Evolutionary conservation across 2,888 invertebrate genomes (phyloP), one percentile per base, ranked within the genome.

Genomic region (Campoplex nolae): DNA sequence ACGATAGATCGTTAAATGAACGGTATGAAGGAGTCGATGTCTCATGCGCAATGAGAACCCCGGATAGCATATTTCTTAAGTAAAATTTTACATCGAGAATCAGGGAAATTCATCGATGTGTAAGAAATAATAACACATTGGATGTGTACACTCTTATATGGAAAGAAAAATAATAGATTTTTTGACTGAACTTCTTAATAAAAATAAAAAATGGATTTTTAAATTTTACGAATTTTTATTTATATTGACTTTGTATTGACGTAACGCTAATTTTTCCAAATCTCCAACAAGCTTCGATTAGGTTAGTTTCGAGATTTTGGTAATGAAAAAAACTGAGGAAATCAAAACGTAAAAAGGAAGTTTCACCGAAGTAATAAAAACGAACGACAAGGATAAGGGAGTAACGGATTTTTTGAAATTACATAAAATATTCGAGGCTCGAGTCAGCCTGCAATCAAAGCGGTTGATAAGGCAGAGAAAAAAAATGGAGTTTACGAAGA

Each of bases 401-500:
- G 16, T 16, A 28, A 9, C 16, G 32, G 32, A 62, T 16, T 62
- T 62, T 51, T 32, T 13, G 62, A 62, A 32, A 62, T 32, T 16
- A 11, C 58, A 28, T 62, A 2, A 16, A 13, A 62, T n/a, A 16
- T 62, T 32, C 7, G 2, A 4, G 9, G 62, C 62, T 32, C 62
- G 32, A 62, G 32, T 6, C 16, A 62, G 32, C 32, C 32, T 62
- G 16, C 32, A 62, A 62, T 62, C 62, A 16, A 32, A 62, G 32
- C 62, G 32, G 62, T 62, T 62, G 32, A 62, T 62, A 62, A 62
- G 45, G 48, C 23, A 23, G 23, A 28, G 7, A 38, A 67, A 8
- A 28, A 70, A 70, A 70, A 48, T 42, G 7, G 23, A 70, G 70
- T 32, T 70, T 48, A 70, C 42, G 70, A 70, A 70, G 42, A 70